These are phyloP conservation scores for Coelopa frigida DNA, from an alignment of 1,140 invertebrate genomes.

Conservation along the genomic window DNA sequence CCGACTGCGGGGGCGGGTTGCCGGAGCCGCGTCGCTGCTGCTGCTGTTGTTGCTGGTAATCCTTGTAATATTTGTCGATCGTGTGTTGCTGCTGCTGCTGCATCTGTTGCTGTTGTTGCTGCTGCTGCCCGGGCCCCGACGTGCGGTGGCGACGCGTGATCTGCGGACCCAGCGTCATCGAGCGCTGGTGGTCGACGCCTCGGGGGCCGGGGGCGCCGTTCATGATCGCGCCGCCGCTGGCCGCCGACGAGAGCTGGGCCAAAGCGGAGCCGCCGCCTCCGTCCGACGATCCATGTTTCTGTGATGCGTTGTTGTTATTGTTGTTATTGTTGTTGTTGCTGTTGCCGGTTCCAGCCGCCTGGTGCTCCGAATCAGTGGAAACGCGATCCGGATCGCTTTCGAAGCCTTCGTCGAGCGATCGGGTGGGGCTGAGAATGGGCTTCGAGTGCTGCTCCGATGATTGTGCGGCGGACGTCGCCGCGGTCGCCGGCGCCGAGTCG, in stretches of 20 bases:
- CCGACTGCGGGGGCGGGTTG: no score
- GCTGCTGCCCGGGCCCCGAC: background rate
- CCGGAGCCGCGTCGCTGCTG: constrained; percentile 31
- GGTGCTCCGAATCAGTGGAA: constrained; percentile 45
- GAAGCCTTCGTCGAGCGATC: constrained; percentile 46
- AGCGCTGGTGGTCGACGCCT: constrained; percentile 12
- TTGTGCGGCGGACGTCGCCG: no score
- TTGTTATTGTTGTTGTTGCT: constrained; percentile 4
- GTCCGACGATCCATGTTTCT: no score
- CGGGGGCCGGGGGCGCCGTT: constrained; percentile 7
- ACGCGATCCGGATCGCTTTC: constrained; percentile 47
- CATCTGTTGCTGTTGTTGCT: background rate
- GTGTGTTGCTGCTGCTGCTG: background rate
- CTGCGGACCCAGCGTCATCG: constrained; percentile 11
- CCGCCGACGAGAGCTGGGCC: constrained; percentile 39
- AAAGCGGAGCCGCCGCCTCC: constrained; percentile 30
- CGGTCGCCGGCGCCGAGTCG: no score
- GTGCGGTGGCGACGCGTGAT: constrained; percentile 13
- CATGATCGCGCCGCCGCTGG: constrained; percentile 28
- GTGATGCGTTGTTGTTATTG: constrained; percentile 14
- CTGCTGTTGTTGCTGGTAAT: constrained; percentile 15
- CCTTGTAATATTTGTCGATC: constrained; percentile 28
- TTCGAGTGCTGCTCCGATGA: constrained; percentile 43
- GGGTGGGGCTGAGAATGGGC: constrained; percentile 44
- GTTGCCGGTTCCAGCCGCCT: constrained; percentile 35